These are phyloP conservation scores for Myotis lucifugus DNA, from an alignment of 2,113 vertebrate genomes.

Conservation along the genomic window DNA sequence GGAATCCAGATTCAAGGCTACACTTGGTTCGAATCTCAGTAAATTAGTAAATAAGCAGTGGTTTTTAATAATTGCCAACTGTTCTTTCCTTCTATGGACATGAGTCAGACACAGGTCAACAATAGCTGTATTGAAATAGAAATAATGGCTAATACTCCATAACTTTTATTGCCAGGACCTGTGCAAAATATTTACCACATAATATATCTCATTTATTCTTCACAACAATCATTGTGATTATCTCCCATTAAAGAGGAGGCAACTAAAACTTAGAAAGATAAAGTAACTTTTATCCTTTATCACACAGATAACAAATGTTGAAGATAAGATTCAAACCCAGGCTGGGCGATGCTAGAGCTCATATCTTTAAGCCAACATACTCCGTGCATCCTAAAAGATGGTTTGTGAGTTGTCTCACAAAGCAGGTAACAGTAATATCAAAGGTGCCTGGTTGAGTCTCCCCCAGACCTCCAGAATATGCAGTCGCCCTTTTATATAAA, in stretches of 20 bases:
- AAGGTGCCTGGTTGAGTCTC: neutral
- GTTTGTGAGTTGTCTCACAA: neutral
- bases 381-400: neutral
- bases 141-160: neutral
- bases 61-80: neutral
- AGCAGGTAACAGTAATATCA: neutral
- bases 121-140: neutral
- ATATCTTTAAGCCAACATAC: neutral
- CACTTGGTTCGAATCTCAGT: neutral
- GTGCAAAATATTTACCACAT: neutral
- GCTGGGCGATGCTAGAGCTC: neutral
- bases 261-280: neutral
- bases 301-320: neutral
- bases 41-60: neutral
- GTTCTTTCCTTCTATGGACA: neutral
- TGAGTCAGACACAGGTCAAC: neutral
- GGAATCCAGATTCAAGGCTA: neutral
- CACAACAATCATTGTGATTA: neutral
- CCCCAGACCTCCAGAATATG: neutral
- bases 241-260: neutral
- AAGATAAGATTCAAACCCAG: neutral
- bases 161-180: neutral
- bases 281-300: neutral
- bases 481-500: neutral
- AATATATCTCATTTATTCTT: neutral